Percentiles rank a stretch among this genome's conserved stretches.
Evolutionary conservation across 2,888 invertebrate genomes (phyloP).

Genomic region (Drosophila conformis): DNA sequence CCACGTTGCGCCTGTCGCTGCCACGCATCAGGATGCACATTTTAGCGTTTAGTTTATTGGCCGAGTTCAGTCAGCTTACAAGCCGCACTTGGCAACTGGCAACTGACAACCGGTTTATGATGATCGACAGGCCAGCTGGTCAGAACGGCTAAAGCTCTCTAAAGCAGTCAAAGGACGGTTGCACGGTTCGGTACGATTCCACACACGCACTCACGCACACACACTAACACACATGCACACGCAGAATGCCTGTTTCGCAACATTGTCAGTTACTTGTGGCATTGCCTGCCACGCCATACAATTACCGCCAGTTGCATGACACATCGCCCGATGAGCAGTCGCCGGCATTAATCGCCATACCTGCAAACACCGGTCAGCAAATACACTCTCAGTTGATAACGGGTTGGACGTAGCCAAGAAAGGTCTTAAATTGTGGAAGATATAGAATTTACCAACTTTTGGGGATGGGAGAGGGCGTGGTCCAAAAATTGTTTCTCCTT

Average conservation of each 20-base stretch:
- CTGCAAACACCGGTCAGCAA: not conserved
- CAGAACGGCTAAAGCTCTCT: slow-evolving; percentile 26
- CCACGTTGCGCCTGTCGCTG: slow-evolving; percentile 12
- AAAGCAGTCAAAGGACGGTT: slow-evolving; percentile 30
- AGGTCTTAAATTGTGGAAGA: not conserved
- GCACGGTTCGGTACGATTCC: not conserved
- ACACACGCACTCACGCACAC: not conserved
- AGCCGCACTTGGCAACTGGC: slow-evolving; percentile 26
- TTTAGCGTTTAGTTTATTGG: slow-evolving; percentile 67
- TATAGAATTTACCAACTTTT: not conserved
- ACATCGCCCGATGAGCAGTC: slow-evolving; percentile 44
- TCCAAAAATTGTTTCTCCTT: not conserved
- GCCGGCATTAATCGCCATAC: slow-evolving; percentile 51
- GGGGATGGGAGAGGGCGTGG: not conserved
- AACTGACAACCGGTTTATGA: slow-evolving; percentile 34
- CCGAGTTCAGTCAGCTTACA: slow-evolving; percentile 49
- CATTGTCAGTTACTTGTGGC: slow-evolving; percentile 46
- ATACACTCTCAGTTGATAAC: not conserved
- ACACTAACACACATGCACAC: not conserved
- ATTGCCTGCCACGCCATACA: slow-evolving; percentile 40
- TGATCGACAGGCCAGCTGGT: slow-evolving; percentile 31
- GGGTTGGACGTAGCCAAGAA: not conserved
- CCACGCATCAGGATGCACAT: slow-evolving; percentile 36
- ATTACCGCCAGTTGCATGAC: slow-evolving; percentile 60
- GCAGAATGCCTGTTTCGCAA: slow-evolving; percentile 50